A percentile compares a stretch with the other conserved stretches of the same genome.
These are phyloP conservation scores for Pagetopsis macropterus DNA, from an alignment of 2,797 vertebrate genomes.

Conservation along the genomic window DNA sequence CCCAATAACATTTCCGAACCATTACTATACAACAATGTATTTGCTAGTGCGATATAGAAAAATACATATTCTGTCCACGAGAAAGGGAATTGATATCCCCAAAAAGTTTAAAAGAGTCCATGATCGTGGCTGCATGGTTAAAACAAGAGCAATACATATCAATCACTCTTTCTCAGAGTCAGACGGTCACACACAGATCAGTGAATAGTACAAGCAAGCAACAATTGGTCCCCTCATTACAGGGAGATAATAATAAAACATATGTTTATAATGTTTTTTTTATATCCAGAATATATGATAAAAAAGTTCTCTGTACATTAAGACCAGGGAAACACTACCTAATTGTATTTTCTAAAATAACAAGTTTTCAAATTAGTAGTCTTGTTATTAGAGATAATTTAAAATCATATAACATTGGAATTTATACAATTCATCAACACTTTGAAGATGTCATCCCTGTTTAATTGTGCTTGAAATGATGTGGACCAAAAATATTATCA, in stretches of 20 bases:
- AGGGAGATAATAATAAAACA: neutral
- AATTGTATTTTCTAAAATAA: neutral
- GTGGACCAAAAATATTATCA: neutral
- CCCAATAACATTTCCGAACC: neutral
- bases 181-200: neutral
- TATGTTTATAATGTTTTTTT: too few relatives aligned
- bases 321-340: neutral
- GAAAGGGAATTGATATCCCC: neutral
- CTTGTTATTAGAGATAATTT: neutral
- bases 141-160: neutral
- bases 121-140: neutral
- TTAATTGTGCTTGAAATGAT: neutral
- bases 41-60: neutral
- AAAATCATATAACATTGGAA: neutral
- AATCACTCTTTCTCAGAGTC: neutral
- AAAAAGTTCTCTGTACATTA: neutral
- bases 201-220: neutral
- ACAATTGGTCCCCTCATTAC: neutral
- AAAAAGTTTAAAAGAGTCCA: neutral
- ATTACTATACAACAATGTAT: neutral
- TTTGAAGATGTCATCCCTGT: neutral
- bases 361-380: neutral
- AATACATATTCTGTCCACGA: neutral
- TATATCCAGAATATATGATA: too few relatives aligned
- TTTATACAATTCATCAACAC: neutral